A percentile compares a stretch with the other conserved stretches of the same genome.
These are phyloP conservation scores for Argyra leucocephala DNA, from an alignment of 2,888 invertebrate species.

Conservation along the genomic window DNA sequence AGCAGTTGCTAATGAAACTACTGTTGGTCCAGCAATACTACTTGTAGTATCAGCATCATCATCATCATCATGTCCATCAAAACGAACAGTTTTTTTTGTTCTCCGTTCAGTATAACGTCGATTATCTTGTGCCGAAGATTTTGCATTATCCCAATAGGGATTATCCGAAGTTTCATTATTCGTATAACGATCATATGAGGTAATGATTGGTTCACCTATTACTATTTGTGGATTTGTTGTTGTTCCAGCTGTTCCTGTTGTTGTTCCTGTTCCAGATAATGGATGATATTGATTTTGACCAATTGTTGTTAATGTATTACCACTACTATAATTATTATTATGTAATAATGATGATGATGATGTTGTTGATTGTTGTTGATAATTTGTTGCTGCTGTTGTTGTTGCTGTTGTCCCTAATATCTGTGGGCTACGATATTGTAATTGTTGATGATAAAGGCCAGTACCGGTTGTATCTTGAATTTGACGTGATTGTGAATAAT, in stretches of 20 bases:
- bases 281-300: slow-evolving; percentile 20
- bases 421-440: not conserved
- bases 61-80: slow-evolving; percentile 59
- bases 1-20: not conserved
- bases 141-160: slow-evolving; percentile 32
- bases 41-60: not conserved
- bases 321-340: slow-evolving; percentile 4
- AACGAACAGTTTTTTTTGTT: slow-evolving; percentile 83
- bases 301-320: slow-evolving; percentile 9
- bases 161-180: slow-evolving; percentile 27
- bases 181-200: slow-evolving; percentile 33
- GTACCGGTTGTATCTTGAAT: slow-evolving; percentile 15
- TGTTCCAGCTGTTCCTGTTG: slow-evolving; percentile 33
- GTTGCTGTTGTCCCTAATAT: not conserved
- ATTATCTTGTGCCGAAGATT: slow-evolving; percentile 48
- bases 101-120: slow-evolving; percentile 76
- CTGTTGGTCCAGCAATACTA: not conserved
- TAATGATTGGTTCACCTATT: slow-evolving; percentile 32
- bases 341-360: not conserved
- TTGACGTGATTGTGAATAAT: slow-evolving; percentile 41
- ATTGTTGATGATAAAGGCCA: slow-evolving; percentile 17
- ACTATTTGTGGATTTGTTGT: slow-evolving; percentile 46
- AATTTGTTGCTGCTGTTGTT: slow-evolving; percentile 15
- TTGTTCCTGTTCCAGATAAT: slow-evolving; percentile 32
- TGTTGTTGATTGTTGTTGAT: slow-evolving; percentile 15